Base-by-base conservation (phyloP, 2,888 invertebrate species). In the Ethmia dodecea region DNA sequence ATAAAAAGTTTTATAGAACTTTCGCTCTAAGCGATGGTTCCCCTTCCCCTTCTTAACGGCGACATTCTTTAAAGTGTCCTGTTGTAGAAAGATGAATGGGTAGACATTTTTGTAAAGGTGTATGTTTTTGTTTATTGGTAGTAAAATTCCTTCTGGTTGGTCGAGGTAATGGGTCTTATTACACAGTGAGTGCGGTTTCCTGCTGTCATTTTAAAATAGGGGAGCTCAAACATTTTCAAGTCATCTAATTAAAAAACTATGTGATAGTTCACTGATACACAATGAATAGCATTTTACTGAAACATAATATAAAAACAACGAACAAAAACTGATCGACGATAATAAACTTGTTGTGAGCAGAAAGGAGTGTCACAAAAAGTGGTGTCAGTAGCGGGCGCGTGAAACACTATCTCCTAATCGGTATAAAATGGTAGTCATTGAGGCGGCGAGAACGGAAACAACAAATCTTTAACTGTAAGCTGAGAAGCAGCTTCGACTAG, bases 391-490 rank as follows among this genome's bases (percentile, higher is more conserved):
- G 84, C 83, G 69, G 56, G 70, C 76, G 75, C 73, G 71, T 81
- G 84, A 77, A 86, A 86, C 77, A 79, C 78, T 81, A 86, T 84
- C 81, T 83, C 55, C 69, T 72, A 76, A 83, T 84, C 83, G 80
- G 80, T 76, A 81, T 69, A 83, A 81, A 84, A 79, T 83, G 80
- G 83, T 80, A 81, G 80, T 71, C 81, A 83, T 81, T 83, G 77
- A 80, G 68, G 74, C 77, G 74, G 69, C 75, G 70, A 72, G 75
- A 83, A 63, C 81, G 84, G 84, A 83, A 81, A 81, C 76, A 78
- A 80, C 76, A 78, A 81, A 80, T 83, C 81, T 77, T 66, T 55
- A 61, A 54, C 58, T 69, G 78, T 78, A 78, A 78, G 66, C 47
- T 64, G 76, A 79, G 71, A 65, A 60, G 60, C 52, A 49, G 57